phyloP scores from a whole-genome alignment of 2,888 invertebrate genomes.

The Platycnemis pennipes region DNA sequence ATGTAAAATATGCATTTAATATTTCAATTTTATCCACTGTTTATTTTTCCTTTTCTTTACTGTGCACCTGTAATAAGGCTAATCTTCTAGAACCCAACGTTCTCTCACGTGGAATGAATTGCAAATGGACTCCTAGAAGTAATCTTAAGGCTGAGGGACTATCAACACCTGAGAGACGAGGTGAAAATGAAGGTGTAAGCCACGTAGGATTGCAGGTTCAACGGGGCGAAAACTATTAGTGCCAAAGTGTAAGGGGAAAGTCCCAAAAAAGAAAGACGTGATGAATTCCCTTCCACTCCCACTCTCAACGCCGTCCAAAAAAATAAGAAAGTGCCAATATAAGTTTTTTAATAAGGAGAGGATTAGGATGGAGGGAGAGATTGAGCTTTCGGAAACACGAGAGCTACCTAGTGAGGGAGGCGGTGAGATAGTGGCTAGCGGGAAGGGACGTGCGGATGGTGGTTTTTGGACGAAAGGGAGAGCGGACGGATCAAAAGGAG shows the following conservation, averaged over 20 bases:
- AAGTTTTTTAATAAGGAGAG: conserved; percentile 12
- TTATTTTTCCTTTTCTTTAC: too few species aligned
- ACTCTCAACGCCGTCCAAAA: neutral
- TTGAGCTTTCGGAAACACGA: neutral
- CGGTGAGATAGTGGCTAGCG: neutral
- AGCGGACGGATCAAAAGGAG: neutral
- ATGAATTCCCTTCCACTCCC: neutral
- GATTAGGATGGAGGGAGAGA: neutral
- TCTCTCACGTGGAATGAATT: too few species aligned
- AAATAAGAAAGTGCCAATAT: neutral
- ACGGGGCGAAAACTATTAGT: neutral
- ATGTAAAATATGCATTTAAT: too few species aligned
- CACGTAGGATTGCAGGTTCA: neutral
- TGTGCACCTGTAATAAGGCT: too few species aligned
- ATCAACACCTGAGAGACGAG: neutral
- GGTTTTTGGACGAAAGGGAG: neutral
- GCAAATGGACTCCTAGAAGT: neutral
- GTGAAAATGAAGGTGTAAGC: neutral
- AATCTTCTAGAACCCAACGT: too few species aligned
- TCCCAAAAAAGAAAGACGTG: neutral
- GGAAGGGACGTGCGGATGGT: neutral
- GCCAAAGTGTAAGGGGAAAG: neutral
- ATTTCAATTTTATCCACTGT: too few species aligned
- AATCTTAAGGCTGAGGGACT: neutral
- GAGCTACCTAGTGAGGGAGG: neutral